These are phyloP conservation scores for Rutilus rutilus DNA, from an alignment of 2,113 vertebrate species.

Conservation along the genomic window DNA sequence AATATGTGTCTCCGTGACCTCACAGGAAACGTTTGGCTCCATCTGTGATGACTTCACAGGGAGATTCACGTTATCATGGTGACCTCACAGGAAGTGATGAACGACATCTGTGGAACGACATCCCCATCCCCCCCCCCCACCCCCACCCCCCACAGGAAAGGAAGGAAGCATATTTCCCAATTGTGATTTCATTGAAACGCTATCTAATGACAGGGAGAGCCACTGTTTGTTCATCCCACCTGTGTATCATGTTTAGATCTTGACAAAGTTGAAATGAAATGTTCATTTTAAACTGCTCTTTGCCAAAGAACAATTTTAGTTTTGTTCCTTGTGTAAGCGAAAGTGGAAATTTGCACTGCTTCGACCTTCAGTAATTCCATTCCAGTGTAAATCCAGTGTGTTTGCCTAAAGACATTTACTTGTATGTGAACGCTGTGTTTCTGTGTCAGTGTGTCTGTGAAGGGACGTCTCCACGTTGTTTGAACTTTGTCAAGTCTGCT, in stretches of 20 bases:
- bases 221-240: constrained; percentile 22
- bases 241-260: constrained; percentile 44
- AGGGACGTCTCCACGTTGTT: background rate
- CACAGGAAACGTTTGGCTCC: constrained; percentile 46
- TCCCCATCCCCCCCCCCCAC: too few species aligned
- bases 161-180: background rate
- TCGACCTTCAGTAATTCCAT: constrained; percentile 11
- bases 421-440: constrained; percentile 15
- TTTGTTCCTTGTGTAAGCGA: constrained; percentile 29
- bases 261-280: constrained; percentile 57
- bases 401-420: background rate
- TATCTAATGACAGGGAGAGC: constrained; percentile 22
- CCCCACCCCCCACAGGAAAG: background rate
- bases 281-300: constrained; percentile 61
- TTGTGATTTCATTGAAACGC: constrained; percentile 2
- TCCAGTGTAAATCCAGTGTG: background rate
- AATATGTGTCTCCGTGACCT: constrained; percentile 50
- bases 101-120: background rate
- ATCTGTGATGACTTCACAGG: constrained; percentile 45
- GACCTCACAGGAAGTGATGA: constrained; percentile 55
- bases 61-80: constrained; percentile 43
- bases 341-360: constrained; percentile 13
- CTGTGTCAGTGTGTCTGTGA: constrained; percentile 3
- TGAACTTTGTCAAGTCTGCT: constrained; percentile 41
- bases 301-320: constrained; percentile 62